These are phyloP conservation scores for Bucorvus abyssinicus DNA, from an alignment of 2,797 vertebrate genomes.

Conservation along the genomic window DNA sequence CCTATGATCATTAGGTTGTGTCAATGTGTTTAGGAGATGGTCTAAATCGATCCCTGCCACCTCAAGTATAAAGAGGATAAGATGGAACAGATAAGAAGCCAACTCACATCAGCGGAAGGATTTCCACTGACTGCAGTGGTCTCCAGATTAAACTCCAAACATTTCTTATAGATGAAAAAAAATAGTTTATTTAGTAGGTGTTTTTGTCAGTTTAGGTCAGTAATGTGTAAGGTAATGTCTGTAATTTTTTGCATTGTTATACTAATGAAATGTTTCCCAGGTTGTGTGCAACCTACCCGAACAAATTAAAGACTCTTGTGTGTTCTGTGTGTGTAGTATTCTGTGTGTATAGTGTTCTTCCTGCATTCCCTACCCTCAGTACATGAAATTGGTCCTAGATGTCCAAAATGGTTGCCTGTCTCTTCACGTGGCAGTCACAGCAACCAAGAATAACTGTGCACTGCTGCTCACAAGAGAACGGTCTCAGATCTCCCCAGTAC, in stretches of 20 bases:
- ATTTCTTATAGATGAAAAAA: neutral
- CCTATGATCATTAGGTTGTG: neutral
- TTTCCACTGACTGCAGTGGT: neutral
- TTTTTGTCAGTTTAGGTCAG: neutral
- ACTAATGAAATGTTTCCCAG: neutral
- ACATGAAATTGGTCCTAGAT: neutral
- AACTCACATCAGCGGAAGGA: neutral
- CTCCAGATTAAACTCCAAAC: neutral
- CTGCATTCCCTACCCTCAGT: accelerated
- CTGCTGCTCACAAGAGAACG: neutral
- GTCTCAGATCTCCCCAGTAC: neutral
- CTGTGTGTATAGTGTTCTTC: neutral
- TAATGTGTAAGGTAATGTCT: neutral
- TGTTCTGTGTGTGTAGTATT: neutral
- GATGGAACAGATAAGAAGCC: neutral
- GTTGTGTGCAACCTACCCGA: neutral
- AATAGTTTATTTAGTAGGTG: neutral
- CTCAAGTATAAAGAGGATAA: neutral
- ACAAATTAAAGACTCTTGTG: neutral
- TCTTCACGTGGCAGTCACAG: neutral
- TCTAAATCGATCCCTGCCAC: neutral
- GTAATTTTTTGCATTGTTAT: neutral
- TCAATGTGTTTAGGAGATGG: neutral
- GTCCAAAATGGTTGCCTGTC: neutral
- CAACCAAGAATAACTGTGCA: neutral